phyloP scores from a whole-genome alignment of 2,888 invertebrate species.

The Caenorhabditis uteleia region DNA sequence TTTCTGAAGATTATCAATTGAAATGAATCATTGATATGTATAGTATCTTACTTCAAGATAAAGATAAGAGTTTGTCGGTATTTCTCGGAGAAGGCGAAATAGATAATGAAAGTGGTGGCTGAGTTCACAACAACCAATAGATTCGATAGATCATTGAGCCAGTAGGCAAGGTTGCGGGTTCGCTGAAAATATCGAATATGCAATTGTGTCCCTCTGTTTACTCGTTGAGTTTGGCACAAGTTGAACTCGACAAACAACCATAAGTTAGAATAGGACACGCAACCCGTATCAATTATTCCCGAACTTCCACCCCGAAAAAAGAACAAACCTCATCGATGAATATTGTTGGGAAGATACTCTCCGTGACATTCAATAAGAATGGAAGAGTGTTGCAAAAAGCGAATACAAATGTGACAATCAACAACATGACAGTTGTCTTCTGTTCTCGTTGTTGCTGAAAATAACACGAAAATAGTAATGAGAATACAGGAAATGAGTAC shows the following conservation, averaged over 20 bases:
- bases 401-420: slow-evolving; percentile 65
- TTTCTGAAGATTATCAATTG: too few relatives aligned
- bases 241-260: too few relatives aligned
- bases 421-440: slow-evolving; percentile 65
- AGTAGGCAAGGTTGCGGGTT: slow-evolving; percentile 57
- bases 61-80: slow-evolving; percentile 59
- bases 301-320: background rate
- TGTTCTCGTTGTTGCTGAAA: slow-evolving; percentile 67
- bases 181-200: slow-evolving; percentile 23
- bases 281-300: background rate
- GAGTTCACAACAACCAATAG: slow-evolving; percentile 65
- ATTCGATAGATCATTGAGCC: slow-evolving; percentile 64
- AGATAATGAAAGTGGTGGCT: slow-evolving; percentile 66
- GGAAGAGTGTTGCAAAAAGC: slow-evolving; percentile 66
- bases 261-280: too few relatives aligned
- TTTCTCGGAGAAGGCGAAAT: slow-evolving; percentile 64
- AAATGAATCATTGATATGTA: background rate
- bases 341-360: slow-evolving; percentile 58
- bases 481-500: background rate
- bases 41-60: slow-evolving; percentile 47
- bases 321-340: slow-evolving; percentile 43
- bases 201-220: too few relatives aligned
- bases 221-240: too few relatives aligned
- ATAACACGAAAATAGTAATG: background rate
- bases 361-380: slow-evolving; percentile 62